A percentile compares a stretch with the other conserved stretches of the same genome.
These are phyloP conservation scores for Ennomos quercinarius DNA, from an alignment of 2,888 invertebrate species.

Conservation along the genomic window DNA sequence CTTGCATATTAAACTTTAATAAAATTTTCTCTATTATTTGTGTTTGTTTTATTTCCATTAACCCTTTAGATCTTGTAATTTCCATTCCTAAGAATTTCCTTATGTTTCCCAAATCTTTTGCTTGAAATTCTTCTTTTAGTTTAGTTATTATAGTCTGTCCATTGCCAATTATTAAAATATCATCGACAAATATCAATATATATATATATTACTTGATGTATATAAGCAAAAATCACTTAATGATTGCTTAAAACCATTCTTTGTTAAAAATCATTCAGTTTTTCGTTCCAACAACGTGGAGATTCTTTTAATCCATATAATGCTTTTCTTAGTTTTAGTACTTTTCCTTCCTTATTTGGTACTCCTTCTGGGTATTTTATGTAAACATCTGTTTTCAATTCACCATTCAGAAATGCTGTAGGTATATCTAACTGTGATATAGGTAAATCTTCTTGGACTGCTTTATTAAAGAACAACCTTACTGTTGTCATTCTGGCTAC, in stretches of 20 bases:
- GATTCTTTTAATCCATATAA: slow-evolving; percentile 35
- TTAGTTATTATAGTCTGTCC: slow-evolving; percentile 8
- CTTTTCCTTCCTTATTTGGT: slow-evolving; percentile 11
- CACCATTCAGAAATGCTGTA: slow-evolving; percentile 27
- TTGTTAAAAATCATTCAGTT: slow-evolving; percentile 24
- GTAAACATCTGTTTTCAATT: slow-evolving; percentile 21
- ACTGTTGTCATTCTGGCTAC: slow-evolving; percentile 18
- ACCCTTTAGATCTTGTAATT: slow-evolving; percentile 11
- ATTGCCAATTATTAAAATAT: slow-evolving; percentile 5
- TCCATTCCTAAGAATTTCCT: slow-evolving; percentile 25
- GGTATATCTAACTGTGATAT: slow-evolving; percentile 21
- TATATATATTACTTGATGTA: slow-evolving; percentile 9
- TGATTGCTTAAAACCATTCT: slow-evolving; percentile 15
- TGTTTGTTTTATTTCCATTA: slow-evolving; percentile 10
- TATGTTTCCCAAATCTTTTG: slow-evolving; percentile 19
- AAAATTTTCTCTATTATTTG: slow-evolving; percentile 18
- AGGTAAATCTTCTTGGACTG: slow-evolving; percentile 23
- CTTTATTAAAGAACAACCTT: slow-evolving; percentile 16
- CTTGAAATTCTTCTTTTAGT: slow-evolving; percentile 25
- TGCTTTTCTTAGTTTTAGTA: slow-evolving; percentile 6
- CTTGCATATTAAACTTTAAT: slow-evolving; percentile 19
- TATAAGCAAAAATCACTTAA: slow-evolving; percentile 25
- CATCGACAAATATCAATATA: slow-evolving; percentile 19
- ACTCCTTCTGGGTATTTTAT: slow-evolving; percentile 30
- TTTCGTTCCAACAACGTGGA: slow-evolving; percentile 37